Percentiles rank a stretch among this genome's conserved stretches.
phyloP scores from a whole-genome alignment of 1,140 invertebrate genomes.

The Anthonomus grandis region DNA sequence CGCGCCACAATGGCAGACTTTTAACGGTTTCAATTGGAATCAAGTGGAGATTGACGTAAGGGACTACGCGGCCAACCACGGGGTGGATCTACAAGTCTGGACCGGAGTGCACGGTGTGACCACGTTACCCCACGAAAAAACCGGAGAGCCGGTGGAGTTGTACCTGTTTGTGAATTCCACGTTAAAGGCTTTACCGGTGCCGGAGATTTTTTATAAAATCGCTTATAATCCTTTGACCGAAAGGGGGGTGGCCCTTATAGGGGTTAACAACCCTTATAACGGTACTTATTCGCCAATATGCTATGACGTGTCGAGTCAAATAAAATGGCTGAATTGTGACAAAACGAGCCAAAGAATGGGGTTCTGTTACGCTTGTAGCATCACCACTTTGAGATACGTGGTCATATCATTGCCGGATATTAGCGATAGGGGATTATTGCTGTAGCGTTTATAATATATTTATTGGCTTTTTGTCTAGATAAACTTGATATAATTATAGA shows the following conservation, averaged over 20 bases:
- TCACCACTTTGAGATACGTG: slow-evolving; percentile 56
- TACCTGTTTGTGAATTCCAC: slow-evolving; percentile 50
- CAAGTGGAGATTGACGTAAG: slow-evolving; percentile 50
- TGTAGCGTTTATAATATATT: too few relatives aligned
- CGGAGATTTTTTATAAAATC: slow-evolving; percentile 61
- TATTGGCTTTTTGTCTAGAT: too few relatives aligned
- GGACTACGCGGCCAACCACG: slow-evolving; percentile 39
- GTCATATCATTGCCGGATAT: slow-evolving; percentile 52
- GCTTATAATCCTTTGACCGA: slow-evolving; percentile 54
- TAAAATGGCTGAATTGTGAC: slow-evolving; percentile 53
- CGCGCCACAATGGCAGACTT: slow-evolving; percentile 56
- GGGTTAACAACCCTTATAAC: slow-evolving; percentile 62
- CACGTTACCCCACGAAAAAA: slow-evolving; percentile 51
- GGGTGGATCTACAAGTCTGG: slow-evolving; percentile 51
- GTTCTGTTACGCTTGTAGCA: slow-evolving; percentile 63
- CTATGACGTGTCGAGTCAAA: slow-evolving; percentile 52
- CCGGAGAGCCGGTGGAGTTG: slow-evolving; percentile 45
- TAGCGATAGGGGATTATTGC: slow-evolving; percentile 11
- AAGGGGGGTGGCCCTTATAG: slow-evolving; percentile 58
- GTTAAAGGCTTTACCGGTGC: slow-evolving; percentile 54
- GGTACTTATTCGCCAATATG: slow-evolving; percentile 50
- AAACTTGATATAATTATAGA: too few relatives aligned
- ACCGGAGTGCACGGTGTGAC: slow-evolving; percentile 57
- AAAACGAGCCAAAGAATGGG: slow-evolving; percentile 47
- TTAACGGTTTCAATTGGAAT: slow-evolving; percentile 60